Evolutionary conservation across 2,888 invertebrate species (phyloP).

Genomic region (Ethmia dodecea): DNA sequence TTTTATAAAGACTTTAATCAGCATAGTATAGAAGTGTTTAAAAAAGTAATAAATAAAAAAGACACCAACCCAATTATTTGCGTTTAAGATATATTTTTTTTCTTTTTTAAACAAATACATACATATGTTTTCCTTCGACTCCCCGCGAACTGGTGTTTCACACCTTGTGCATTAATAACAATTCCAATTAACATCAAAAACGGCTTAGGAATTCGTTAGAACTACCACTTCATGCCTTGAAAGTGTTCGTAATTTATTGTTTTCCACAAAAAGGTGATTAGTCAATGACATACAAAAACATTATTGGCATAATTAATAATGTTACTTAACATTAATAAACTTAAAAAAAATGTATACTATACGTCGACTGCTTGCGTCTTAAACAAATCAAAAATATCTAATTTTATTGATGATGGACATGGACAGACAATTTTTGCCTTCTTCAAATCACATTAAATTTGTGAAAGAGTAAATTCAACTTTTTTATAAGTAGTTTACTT

Average conservation of each 20-base stretch:
- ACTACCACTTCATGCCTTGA: constrained; percentile 3
- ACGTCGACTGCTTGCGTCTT: not conserved
- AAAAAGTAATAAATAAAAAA: too few species aligned
- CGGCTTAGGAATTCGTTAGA: constrained; percentile 36
- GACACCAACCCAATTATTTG: constrained; percentile 12
- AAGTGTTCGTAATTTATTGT: not conserved
- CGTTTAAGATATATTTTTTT: constrained; percentile 15
- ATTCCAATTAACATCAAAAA: constrained; percentile 38
- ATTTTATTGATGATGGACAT: too few species aligned
- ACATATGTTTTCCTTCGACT: constrained; percentile 20
- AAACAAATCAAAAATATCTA: not conserved
- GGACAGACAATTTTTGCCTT: too few species aligned
- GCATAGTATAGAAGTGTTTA: too few species aligned
- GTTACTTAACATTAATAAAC: not conserved
- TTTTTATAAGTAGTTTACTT: too few species aligned
- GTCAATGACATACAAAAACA: not conserved
- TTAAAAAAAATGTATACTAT: not conserved
- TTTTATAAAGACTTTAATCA: too few species aligned
- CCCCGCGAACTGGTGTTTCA: constrained; percentile 32
- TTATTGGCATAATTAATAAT: not conserved
- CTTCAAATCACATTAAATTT: too few species aligned
- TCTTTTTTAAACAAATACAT: constrained; percentile 14
- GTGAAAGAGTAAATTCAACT: too few species aligned
- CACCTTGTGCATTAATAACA: constrained; percentile 56
- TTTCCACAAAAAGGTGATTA: too few species aligned